Evolutionary conservation across 2,113 vertebrate species (phyloP).

Genomic region (Pipra filicauda): DNA sequence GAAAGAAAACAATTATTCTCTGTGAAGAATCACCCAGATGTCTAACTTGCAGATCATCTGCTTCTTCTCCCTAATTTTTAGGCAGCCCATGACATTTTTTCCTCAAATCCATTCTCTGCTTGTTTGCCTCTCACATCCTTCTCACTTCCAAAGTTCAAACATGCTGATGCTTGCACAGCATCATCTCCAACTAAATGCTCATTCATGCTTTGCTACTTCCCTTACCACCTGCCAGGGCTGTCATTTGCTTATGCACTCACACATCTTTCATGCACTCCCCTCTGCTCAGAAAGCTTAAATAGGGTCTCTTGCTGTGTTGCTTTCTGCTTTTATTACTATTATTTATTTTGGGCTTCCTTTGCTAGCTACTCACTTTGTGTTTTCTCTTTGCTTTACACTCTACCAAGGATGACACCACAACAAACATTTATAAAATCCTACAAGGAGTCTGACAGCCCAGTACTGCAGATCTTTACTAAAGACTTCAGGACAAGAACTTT

Average conservation of each 20-base stretch:
- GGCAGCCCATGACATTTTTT: not conserved
- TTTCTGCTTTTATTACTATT: slow-evolving; percentile 31
- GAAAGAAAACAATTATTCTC: not conserved
- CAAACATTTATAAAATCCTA: not conserved
- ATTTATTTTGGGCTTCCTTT: slow-evolving; percentile 9
- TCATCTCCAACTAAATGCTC: not conserved
- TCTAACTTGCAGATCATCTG: not conserved
- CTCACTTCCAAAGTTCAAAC: slow-evolving; percentile 8
- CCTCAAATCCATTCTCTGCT: not conserved
- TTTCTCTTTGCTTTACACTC: not conserved
- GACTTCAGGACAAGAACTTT: not conserved
- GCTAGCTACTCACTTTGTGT: not conserved
- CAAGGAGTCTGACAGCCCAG: not conserved
- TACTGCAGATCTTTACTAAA: not conserved
- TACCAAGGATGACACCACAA: not conserved
- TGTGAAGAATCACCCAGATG: not conserved
- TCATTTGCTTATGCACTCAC: not conserved
- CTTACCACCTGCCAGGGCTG: slow-evolving; percentile 12
- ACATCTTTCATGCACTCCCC: not conserved
- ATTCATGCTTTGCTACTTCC: slow-evolving; percentile 8
- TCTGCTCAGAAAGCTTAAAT: slow-evolving; percentile 1
- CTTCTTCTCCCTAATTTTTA: not conserved
- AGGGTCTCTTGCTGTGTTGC: not conserved
- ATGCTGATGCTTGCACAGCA: not conserved
- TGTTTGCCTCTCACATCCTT: not conserved